These are phyloP conservation scores for Thera obeliscata DNA, from an alignment of 2,888 invertebrate species.

Conservation along the genomic window DNA sequence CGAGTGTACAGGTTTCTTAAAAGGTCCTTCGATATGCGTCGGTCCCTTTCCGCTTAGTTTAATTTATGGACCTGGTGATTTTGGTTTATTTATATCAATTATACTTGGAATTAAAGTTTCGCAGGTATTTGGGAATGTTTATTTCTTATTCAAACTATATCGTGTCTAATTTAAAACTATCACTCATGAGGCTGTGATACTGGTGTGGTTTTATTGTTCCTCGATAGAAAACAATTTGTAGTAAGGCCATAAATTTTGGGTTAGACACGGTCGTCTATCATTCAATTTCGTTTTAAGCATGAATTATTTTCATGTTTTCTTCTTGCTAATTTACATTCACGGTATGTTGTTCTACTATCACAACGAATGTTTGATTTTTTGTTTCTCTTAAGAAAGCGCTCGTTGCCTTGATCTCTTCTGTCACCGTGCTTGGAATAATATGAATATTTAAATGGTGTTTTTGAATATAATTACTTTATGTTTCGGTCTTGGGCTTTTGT, in stretches of 20 bases:
- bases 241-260: conserved; percentile 66
- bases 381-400: conserved; percentile 57
- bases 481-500: conserved; percentile 44
- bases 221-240: conserved; percentile 71
- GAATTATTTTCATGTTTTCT: conserved; percentile 49
- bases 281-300: conserved; percentile 53
- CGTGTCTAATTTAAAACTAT: conserved; percentile 59
- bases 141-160: conserved; percentile 43
- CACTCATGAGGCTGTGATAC: conserved; percentile 55
- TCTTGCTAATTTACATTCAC: conserved; percentile 74
- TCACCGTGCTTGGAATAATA: conserved; percentile 70
- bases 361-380: conserved; percentile 59
- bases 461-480: conserved; percentile 61
- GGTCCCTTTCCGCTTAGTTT: conserved; percentile 79
- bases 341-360: conserved; percentile 63
- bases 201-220: conserved; percentile 59
- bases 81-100: conserved; percentile 79
- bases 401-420: conserved; percentile 50
- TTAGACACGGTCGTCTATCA: conserved; percentile 70
- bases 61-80: conserved; percentile 75
- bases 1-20: conserved; percentile 82
- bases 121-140: conserved; percentile 57
- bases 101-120: conserved; percentile 70
- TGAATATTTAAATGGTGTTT: conserved; percentile 68
- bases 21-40: conserved; percentile 80